These are phyloP conservation scores for Malaclemys terrapin DNA, from an alignment of 2,113 vertebrate genomes.

Conservation along the genomic window DNA sequence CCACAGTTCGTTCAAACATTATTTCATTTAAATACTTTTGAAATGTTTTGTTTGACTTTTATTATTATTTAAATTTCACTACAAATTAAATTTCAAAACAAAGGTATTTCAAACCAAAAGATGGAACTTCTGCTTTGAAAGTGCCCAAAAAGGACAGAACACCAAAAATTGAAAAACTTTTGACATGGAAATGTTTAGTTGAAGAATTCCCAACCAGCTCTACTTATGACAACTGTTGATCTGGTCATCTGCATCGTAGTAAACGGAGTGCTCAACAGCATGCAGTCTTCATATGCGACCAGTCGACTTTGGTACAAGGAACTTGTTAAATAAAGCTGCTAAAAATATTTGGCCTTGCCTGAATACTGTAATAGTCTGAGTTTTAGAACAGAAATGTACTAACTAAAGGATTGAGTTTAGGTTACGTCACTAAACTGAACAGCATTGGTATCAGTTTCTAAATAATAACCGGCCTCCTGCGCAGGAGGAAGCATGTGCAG, in stretches of 20 bases:
- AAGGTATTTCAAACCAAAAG: neutral
- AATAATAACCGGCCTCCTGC: neutral
- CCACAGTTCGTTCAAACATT: neutral
- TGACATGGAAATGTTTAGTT: neutral
- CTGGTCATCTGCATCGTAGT: neutral
- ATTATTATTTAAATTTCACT: neutral
- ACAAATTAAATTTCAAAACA: neutral
- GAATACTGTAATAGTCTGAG: fast-evolving
- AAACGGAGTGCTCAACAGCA: neutral
- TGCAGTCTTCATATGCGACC: neutral
- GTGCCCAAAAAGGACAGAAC: too few relatives aligned
- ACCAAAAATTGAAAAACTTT: too few relatives aligned
- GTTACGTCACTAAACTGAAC: neutral
- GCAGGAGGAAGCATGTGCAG: neutral
- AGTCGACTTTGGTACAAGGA: neutral
- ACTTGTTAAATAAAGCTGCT: neutral
- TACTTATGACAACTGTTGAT: neutral
- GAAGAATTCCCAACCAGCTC: neutral
- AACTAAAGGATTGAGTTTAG: neutral
- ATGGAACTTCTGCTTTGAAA: neutral
- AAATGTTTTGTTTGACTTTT: neutral
- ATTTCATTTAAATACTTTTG: neutral
- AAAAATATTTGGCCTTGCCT: neutral
- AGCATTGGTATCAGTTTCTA: neutral
- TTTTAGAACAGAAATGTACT: too few relatives aligned